These are phyloP conservation scores for Epizoanthus rinbou DNA, from an alignment of 92 coral and sea anemone species.

Conservation along the genomic window DNA sequence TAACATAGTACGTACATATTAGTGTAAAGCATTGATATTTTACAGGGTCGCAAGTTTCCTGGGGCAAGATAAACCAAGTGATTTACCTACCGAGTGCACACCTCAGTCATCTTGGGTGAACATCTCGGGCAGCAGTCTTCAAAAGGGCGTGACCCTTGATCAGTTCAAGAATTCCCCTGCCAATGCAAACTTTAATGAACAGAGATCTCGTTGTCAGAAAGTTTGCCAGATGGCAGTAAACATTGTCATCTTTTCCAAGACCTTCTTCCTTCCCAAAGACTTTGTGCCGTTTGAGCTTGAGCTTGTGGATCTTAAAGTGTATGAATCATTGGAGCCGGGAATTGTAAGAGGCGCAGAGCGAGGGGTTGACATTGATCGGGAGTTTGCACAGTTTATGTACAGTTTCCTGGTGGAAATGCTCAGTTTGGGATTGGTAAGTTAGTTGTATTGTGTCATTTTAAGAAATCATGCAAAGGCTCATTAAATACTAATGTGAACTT, in stretches of 20 bases:
- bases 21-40: not conserved
- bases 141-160: constrained; percentile 71
- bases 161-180: constrained; percentile 78
- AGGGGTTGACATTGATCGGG: constrained; percentile 71
- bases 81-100: constrained; percentile 51
- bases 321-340: constrained; percentile 71
- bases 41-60: constrained; percentile 70
- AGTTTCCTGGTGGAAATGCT: constrained; percentile 89
- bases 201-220: constrained; percentile 79
- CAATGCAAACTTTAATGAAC: constrained; percentile 85
- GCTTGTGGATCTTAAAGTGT: constrained; percentile 65
- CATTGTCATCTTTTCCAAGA: constrained; percentile 78
- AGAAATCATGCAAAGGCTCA: too few relatives aligned
- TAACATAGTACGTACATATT: too few relatives aligned
- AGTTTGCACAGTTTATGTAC: constrained; percentile 89
- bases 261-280: constrained; percentile 66
- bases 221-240: constrained; percentile 81
- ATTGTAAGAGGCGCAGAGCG: constrained; percentile 58
- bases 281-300: constrained; percentile 63
- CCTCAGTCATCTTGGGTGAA: constrained; percentile 88
- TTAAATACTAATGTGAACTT: too few relatives aligned
- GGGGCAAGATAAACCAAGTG: constrained; percentile 53
- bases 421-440: constrained; percentile 77
- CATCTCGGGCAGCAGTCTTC: constrained; percentile 68
- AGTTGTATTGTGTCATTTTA: too few relatives aligned